phyloP scores from a whole-genome alignment of 2,888 invertebrate species.

The Carcina quercana region DNA sequence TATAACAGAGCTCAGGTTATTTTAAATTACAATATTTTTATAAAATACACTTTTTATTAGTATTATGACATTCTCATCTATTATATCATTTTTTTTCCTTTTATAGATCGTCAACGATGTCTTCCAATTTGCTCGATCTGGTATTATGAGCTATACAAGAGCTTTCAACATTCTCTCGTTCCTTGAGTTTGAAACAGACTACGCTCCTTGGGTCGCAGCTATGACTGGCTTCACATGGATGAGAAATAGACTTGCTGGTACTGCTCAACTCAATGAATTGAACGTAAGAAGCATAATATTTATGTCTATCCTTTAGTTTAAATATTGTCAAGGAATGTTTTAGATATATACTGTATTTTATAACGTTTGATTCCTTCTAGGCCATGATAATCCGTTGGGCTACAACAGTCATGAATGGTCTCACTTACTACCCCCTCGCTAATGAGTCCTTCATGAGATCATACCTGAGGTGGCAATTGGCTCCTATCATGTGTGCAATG shows the following conservation, averaged over 20 bases:
- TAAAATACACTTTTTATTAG: neutral
- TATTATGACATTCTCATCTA: neutral
- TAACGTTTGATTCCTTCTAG: too few species aligned
- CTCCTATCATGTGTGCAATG: conserved; percentile 44
- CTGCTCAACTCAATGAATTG: conserved; percentile 22
- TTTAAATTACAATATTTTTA: conserved; percentile 1
- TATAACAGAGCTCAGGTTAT: conserved; percentile 82
- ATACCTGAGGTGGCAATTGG: conserved; percentile 50
- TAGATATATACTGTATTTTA: too few species aligned
- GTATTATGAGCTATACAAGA: conserved; percentile 72
- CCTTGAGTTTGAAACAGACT: conserved; percentile 78
- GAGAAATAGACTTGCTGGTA: conserved; percentile 43
- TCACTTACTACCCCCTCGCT: conserved; percentile 32
- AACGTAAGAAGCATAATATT: conserved; percentile 29
- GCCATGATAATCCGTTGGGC: conserved; percentile 36
- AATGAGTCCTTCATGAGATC: conserved; percentile 48
- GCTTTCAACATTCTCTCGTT: conserved; percentile 81
- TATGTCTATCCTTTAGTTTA: too few species aligned
- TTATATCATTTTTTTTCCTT: neutral
- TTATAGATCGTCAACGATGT: conserved; percentile 83
- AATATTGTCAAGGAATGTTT: too few species aligned
- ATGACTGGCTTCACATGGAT: conserved; percentile 71
- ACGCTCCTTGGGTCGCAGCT: conserved; percentile 87
- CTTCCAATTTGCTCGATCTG: conserved; percentile 82
- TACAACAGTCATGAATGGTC: conserved; percentile 26